These are phyloP conservation scores for Trachelipus rathkii DNA, from an alignment of 1,140 invertebrate species.

Conservation along the genomic window DNA sequence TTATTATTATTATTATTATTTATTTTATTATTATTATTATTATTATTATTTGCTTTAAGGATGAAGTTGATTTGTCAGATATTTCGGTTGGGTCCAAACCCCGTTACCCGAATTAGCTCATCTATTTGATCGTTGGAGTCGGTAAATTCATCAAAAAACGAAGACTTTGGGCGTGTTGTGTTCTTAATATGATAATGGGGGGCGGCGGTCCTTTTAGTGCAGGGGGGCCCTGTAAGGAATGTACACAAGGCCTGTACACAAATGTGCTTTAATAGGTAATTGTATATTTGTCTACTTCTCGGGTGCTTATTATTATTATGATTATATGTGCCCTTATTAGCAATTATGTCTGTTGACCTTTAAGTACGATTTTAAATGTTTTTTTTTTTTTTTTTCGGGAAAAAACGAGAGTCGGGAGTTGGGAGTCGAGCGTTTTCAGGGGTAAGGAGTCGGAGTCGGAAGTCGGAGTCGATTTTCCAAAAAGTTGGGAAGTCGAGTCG, in stretches of 20 bases:
- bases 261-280: slow-evolving; percentile 92
- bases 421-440: too few relatives aligned
- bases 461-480: too few relatives aligned
- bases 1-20: too few relatives aligned
- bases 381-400: too few relatives aligned
- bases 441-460: too few relatives aligned
- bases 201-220: slow-evolving; percentile 98
- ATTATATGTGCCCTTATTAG: too few relatives aligned
- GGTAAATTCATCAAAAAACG: slow-evolving; percentile 77
- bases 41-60: slow-evolving; percentile 25
- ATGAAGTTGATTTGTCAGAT: slow-evolving; percentile 59
- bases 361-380: too few relatives aligned
- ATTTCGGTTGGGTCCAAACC: slow-evolving; percentile 82
- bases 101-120: slow-evolving; percentile 94
- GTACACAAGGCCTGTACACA: slow-evolving; percentile 93
- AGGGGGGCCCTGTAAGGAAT: slow-evolving; percentile 99
- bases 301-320: too few relatives aligned
- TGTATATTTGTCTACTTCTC: background rate
- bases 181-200: slow-evolving; percentile 98
- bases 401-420: too few relatives aligned
- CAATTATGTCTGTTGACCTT: too few relatives aligned
- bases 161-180: slow-evolving; percentile 90
- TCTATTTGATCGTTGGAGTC: slow-evolving; percentile 86
- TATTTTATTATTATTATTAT: too few relatives aligned
- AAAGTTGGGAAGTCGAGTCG: too few relatives aligned